phyloP scores from a whole-genome alignment of 2,113 vertebrate species.

The Trinectes maculatus region DNA sequence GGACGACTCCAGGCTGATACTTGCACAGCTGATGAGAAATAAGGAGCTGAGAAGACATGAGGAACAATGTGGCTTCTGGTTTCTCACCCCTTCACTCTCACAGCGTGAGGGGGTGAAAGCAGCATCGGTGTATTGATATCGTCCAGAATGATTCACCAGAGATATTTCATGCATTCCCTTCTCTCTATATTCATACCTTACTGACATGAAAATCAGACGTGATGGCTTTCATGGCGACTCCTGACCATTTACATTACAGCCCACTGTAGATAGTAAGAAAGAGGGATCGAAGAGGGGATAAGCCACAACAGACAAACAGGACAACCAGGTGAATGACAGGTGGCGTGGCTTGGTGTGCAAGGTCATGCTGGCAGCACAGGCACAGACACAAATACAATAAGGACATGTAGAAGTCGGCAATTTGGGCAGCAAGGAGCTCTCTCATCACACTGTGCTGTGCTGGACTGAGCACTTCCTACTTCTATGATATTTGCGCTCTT shows the following conservation, averaged over 20 bases:
- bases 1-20: slow-evolving; percentile 13
- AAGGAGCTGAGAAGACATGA: slow-evolving; percentile 6
- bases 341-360: slow-evolving; percentile 46
- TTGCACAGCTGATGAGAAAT: slow-evolving; percentile 18
- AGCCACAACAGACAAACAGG: slow-evolving; percentile 50
- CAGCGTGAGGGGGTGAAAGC: no score
- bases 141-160: slow-evolving; percentile 44
- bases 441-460: slow-evolving; percentile 24
- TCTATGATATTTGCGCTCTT: slow-evolving; percentile 22
- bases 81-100: slow-evolving; percentile 47
- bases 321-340: slow-evolving; percentile 35
- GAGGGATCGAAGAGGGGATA: background rate
- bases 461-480: slow-evolving; percentile 39
- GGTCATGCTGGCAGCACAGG: slow-evolving; percentile 74
- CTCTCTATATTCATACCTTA: slow-evolving; percentile 1
- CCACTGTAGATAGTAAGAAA: slow-evolving; percentile 17
- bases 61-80: slow-evolving; percentile 35
- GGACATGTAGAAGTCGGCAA: slow-evolving; percentile 44
- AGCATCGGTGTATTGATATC: slow-evolving; percentile 57
- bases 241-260: slow-evolving; percentile 7
- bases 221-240: slow-evolving; percentile 27
- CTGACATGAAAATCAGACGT: no score
- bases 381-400: slow-evolving; percentile 60
- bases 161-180: slow-evolving; percentile 68
- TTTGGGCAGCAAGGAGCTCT: slow-evolving; percentile 27